Evolutionary conservation across 2,888 invertebrate genomes (phyloP).

Genomic region (Andrena marginata): DNA sequence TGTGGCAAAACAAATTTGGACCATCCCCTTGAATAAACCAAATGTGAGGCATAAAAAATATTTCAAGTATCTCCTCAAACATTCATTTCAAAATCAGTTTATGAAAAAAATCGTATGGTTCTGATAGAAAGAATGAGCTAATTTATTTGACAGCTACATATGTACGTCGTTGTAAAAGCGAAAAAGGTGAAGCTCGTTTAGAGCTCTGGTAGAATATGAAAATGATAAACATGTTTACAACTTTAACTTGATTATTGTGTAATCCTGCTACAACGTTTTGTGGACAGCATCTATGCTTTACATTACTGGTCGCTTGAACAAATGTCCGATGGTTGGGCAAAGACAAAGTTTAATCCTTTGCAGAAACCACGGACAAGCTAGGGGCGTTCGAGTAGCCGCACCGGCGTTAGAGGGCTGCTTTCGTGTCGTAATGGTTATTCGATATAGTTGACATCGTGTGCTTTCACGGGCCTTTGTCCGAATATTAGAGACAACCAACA

Average conservation of each 20-base stretch:
- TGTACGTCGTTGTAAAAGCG: no score
- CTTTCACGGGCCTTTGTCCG: background rate
- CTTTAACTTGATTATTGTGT: background rate
- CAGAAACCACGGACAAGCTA: constrained; percentile 9
- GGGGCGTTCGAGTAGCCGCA: constrained; percentile 21
- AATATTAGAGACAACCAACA: background rate
- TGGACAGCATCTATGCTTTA: background rate
- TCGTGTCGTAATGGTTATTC: background rate
- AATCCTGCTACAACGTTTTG: background rate
- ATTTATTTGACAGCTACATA: no score
- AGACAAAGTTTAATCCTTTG: constrained; percentile 53
- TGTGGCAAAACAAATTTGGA: no score
- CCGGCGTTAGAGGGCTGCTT: constrained; percentile 1
- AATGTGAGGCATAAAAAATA: no score
- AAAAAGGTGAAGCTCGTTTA: no score
- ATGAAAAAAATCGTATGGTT: no score
- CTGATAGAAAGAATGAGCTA: no score
- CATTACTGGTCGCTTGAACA: constrained; percentile 16
- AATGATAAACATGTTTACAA: background rate
- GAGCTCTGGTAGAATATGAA: background rate
- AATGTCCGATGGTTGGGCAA: constrained; percentile 4
- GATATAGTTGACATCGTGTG: background rate
- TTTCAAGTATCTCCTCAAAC: no score
- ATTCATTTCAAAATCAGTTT: no score
- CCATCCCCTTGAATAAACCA: no score